A percentile compares a stretch with the other conserved stretches of the same genome.
Evolutionary conservation across 2,888 invertebrate genomes (phyloP).

Genomic region (Graphium colonna): DNA sequence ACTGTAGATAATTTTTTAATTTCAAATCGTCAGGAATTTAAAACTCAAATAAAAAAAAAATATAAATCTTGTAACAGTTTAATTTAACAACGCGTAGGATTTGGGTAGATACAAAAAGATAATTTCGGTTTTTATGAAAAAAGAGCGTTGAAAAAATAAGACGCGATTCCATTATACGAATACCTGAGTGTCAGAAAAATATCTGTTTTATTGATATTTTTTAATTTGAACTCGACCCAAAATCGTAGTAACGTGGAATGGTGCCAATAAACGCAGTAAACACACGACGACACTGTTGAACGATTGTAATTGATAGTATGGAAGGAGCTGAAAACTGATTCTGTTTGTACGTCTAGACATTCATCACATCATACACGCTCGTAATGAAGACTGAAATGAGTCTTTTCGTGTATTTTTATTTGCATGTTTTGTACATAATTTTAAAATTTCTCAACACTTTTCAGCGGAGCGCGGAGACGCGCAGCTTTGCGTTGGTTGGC

Average conservation of each 20-base stretch:
- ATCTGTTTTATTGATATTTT: slow-evolving; percentile 15
- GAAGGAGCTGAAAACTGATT: slow-evolving; percentile 7
- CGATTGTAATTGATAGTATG: slow-evolving; percentile 16
- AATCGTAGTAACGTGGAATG: slow-evolving; percentile 11
- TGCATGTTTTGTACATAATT: not conserved
- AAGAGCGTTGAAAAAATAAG: too few relatives aligned
- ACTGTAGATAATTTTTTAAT: too few relatives aligned
- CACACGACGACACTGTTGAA: slow-evolving; percentile 6
- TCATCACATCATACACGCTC: not conserved
- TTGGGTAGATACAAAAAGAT: too few relatives aligned
- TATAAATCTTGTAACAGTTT: too few relatives aligned
- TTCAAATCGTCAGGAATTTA: too few relatives aligned
- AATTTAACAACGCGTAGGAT: too few relatives aligned
- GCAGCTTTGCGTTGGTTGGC: too few relatives aligned
- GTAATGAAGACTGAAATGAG: too few relatives aligned
- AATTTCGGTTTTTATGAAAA: too few relatives aligned
- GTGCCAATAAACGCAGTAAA: slow-evolving; percentile 4
- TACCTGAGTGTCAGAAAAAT: slow-evolving; percentile 1
- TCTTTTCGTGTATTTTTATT: not conserved
- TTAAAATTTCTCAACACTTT: too few relatives aligned
- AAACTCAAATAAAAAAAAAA: too few relatives aligned
- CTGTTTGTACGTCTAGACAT: not conserved
- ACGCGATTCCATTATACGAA: not conserved
- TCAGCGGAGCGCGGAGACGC: too few relatives aligned
- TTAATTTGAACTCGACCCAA: slow-evolving; percentile 16